Evolutionary conservation across 2,113 vertebrate species (phyloP), one percentile per base, ranked within the genome.

Genomic region (Eubucco bourcierii): DNA sequence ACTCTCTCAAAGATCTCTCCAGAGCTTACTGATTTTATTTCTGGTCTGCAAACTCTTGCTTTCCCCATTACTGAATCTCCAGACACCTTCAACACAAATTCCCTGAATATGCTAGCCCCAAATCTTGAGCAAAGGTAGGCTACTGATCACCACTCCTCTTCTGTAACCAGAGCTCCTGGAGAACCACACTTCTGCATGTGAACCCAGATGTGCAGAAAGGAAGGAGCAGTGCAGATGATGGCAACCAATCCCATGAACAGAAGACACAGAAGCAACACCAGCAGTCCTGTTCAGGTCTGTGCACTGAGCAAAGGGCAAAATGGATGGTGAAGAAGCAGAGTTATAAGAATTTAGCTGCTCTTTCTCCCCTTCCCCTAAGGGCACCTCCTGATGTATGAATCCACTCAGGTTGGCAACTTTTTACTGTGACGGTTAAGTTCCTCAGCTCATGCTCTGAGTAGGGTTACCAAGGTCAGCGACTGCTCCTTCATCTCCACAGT

Each of bases 1-100:
- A 46, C 27, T 88, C 8, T 25, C 37, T 77, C 31, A 74, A 61
- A 91, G 61, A 75, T 55, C 55, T 70, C 56, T 93, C 56, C 28
- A 31, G 34, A 41, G 52, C 34, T 73, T 84, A 83, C 91, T 84
- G 91, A 94, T 84, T 80, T 94, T 92, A 94, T 92, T 95, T 88
- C 92, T 96, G 80, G 92, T 93, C 93, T 95, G 84, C 89, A 93
- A 95, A 87, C 73, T n/a, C 95, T 70, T 80, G 84, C 70, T 94
- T 75, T 63, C 29, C 6, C 0, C 12, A 39, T 31, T n/a, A n/a
- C 59, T 39, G 29, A 58, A 55, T 20, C 25, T 58, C 37, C 58
- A 74, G n/a, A 19, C 0, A 1, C 28, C 78, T 81, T 79, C 56
- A 60, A 4, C 44, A 24, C 66, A 31, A 16, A n/a, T 63, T 60